Evolutionary conservation across 2,888 invertebrate species (phyloP).

Genomic region (Mycalesis mineus): DNA sequence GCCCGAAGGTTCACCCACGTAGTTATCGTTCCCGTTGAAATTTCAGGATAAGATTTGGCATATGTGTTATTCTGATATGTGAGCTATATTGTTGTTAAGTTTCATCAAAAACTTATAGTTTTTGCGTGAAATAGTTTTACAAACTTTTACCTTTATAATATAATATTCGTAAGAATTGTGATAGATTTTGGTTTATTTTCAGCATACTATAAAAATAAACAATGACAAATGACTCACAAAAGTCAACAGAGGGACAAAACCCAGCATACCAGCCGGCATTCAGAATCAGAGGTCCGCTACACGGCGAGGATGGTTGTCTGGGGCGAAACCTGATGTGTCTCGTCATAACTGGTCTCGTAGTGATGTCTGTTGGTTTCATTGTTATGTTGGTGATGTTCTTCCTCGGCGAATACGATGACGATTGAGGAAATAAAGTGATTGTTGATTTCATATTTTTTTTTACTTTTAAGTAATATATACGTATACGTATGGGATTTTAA

Average conservation of each 20-base stretch:
- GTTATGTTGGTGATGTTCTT: background rate
- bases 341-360: background rate
- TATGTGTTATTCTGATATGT: too few relatives aligned
- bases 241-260: background rate
- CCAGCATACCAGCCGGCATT: conserved; percentile 11
- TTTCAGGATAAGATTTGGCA: too few relatives aligned
- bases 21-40: too few relatives aligned
- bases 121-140: too few relatives aligned
- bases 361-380: background rate
- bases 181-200: background rate
- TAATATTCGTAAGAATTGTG: too few relatives aligned
- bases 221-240: background rate
- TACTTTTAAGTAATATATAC: background rate
- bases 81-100: too few relatives aligned
- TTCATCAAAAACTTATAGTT: too few relatives aligned
- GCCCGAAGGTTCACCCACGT: too few relatives aligned
- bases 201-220: background rate
- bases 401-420: background rate
- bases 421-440: background rate
- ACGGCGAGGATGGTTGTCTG: conserved; percentile 23
- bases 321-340: conserved; percentile 22
- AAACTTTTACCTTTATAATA: too few relatives aligned
- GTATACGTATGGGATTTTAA: too few relatives aligned
- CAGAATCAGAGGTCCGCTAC: conserved; percentile 13
- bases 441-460: background rate